Percentiles rank a stretch among this genome's conserved stretches.
Evolutionary conservation across 1,140 invertebrate genomes (phyloP).

Genomic region (Drosophila tropicalis): DNA sequence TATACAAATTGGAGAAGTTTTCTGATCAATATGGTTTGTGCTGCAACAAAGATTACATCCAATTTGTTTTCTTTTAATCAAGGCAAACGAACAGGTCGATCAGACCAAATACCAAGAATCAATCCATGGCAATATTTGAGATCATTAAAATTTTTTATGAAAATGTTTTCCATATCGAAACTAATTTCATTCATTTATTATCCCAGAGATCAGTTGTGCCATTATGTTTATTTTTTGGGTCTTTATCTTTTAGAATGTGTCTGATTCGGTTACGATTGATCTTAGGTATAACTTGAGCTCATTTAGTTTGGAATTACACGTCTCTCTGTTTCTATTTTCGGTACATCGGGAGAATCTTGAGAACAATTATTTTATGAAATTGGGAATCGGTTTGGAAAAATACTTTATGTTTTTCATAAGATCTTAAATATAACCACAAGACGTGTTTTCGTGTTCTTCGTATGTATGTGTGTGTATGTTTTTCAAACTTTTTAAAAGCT

Average conservation of each 20-base stretch:
- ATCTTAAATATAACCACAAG: slow-evolving; percentile 4
- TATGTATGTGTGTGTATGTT: no score
- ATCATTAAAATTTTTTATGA: background rate
- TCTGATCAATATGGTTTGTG: slow-evolving; percentile 7
- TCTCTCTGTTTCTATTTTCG: background rate
- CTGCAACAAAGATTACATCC: slow-evolving; percentile 6
- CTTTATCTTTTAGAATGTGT: background rate
- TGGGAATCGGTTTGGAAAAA: slow-evolving; percentile 9
- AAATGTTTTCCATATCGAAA: background rate
- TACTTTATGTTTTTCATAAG: slow-evolving; percentile 4
- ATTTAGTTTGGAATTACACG: background rate
- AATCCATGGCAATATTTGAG: slow-evolving; percentile 9
- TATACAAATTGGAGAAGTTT: slow-evolving; percentile 5
- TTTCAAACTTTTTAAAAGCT: slow-evolving; percentile 4
- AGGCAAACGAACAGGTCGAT: slow-evolving; percentile 2
- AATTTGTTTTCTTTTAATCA: background rate
- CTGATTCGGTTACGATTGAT: background rate
- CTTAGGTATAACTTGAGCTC: slow-evolving; percentile 2
- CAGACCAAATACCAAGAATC: background rate
- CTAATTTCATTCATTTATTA: background rate
- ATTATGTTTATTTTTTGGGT: background rate
- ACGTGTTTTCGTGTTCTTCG: background rate
- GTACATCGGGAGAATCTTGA: background rate
- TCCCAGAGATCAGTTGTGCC: background rate
- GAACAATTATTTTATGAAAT: background rate